Conservation (phyloP, 2,888 invertebrate species). For the Theodoxus fluviatilis region DNA sequence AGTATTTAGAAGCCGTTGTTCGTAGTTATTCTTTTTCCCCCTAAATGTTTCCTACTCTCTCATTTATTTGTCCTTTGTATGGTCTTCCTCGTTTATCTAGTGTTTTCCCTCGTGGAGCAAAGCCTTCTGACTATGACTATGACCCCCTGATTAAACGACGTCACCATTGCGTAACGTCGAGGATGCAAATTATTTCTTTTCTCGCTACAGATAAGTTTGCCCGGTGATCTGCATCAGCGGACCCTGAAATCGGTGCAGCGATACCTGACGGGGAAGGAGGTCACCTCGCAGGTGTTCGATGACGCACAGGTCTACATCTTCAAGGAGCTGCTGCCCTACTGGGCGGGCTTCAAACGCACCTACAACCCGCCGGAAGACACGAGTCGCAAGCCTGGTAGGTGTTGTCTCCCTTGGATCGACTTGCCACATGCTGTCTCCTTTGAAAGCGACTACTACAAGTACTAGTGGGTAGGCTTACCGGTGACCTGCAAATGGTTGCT, state of each 20-base stretch:
- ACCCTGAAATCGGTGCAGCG: constrained; percentile 53
- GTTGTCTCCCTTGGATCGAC: no score
- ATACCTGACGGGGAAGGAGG: constrained; percentile 58
- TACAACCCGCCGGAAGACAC: constrained; percentile 48
- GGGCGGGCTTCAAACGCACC: constrained; percentile 59
- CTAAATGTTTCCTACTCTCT: background rate
- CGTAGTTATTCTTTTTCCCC: background rate
- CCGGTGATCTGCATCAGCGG: constrained; percentile 54
- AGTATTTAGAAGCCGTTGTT: background rate
- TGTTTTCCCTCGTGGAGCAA: no score
- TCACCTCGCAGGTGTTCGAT: constrained; percentile 57
- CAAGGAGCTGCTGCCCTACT: constrained; percentile 62
- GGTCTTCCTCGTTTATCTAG: no score
- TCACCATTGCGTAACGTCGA: no score
- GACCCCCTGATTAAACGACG: no score
- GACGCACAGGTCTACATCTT: constrained; percentile 61
- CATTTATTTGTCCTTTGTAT: background rate
- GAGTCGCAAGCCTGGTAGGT: constrained; percentile 51
- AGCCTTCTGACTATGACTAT: no score
- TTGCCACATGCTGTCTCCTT: no score
- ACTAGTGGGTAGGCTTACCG: no score
- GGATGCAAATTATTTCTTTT: background rate
- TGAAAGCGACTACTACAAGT: no score
- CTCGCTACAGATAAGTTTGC: constrained; percentile 54
- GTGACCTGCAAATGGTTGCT: no score